These are phyloP conservation scores for Erythrolamprus reginae DNA, from an alignment of 2,113 vertebrate genomes.

Conservation along the genomic window DNA sequence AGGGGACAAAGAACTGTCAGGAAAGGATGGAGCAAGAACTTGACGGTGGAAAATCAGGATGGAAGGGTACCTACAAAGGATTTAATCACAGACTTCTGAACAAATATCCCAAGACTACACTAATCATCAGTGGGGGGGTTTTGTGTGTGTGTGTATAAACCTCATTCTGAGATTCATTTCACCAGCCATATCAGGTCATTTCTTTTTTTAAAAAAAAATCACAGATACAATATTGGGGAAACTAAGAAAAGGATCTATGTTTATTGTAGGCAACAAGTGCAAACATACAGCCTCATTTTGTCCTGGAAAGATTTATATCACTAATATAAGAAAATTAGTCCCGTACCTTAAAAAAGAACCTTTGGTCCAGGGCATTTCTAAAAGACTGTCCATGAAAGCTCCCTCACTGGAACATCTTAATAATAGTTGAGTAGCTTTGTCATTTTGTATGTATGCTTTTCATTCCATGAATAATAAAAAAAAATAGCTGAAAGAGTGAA, in stretches of 20 bases:
- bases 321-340: neutral
- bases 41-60: neutral
- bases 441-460: neutral
- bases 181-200: neutral
- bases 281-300: neutral
- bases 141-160: too few species aligned
- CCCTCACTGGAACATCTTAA: neutral
- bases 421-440: neutral
- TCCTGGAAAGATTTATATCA: neutral
- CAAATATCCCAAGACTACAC: fast-evolving
- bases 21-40: neutral
- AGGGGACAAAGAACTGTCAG: neutral
- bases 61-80: fast-evolving
- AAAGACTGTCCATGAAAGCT: neutral
- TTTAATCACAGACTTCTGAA: neutral
- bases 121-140: neutral
- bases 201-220: neutral
- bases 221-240: neutral
- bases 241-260: neutral
- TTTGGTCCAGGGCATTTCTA: neutral
- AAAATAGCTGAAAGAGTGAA: neutral
- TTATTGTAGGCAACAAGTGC: neutral
- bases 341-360: neutral
- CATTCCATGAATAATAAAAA: neutral
- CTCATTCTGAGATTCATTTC: neutral